These are phyloP conservation scores for Syrmaticus mikado DNA, from an alignment of 2,113 vertebrate species.

Conservation along the genomic window DNA sequence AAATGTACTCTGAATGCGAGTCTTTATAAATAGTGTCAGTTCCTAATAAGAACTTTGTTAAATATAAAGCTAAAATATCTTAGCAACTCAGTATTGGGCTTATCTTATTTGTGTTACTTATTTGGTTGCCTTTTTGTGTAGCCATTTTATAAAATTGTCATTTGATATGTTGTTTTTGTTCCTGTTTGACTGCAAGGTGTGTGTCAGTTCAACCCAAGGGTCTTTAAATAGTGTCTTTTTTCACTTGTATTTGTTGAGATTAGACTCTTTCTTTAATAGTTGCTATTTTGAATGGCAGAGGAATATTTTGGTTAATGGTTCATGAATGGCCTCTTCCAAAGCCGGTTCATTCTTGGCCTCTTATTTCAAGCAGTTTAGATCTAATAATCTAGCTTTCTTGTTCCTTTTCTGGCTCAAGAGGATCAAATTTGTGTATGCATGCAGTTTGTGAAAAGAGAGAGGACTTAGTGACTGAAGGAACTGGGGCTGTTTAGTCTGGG, in stretches of 20 bases:
- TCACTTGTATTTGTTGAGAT: background rate
- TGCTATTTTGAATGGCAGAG: background rate
- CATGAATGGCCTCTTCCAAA: background rate
- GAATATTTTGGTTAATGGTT: background rate
- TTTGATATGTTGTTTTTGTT: background rate
- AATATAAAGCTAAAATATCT: background rate
- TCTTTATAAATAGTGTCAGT: background rate
- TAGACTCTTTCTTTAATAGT: background rate
- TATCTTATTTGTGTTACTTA: background rate
- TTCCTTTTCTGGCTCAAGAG: background rate
- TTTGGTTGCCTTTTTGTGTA: background rate
- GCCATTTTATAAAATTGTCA: background rate
- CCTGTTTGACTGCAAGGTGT: background rate
- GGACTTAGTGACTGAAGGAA: background rate
- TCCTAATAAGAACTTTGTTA: background rate
- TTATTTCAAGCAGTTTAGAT: background rate
- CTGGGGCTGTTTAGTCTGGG: too few relatives aligned
- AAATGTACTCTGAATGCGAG: background rate
- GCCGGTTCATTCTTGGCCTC: background rate
- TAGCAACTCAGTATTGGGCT: background rate
- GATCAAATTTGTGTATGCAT: fast-evolving
- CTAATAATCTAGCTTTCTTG: background rate
- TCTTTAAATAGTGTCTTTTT: background rate
- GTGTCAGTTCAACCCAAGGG: fast-evolving
- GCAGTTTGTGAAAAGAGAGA: background rate